Conservation (phyloP, 2,113 vertebrate species). For the rabbit (Oryctolagus cuniculus) region DNA sequence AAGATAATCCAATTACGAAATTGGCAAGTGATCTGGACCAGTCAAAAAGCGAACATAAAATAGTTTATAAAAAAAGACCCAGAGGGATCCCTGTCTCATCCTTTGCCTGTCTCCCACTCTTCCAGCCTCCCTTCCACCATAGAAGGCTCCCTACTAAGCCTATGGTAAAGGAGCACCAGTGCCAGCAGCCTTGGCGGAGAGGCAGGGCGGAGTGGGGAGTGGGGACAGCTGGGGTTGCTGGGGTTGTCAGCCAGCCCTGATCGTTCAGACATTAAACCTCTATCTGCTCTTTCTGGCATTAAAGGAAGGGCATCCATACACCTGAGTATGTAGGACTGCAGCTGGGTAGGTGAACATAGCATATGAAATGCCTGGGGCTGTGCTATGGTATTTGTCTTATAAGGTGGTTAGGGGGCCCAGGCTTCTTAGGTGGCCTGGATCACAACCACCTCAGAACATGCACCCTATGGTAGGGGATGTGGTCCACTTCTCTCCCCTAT, state of each 20-base stretch:
- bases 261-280: constrained; percentile 94
- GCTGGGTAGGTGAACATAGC: constrained; percentile 93
- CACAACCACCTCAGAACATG: constrained; percentile 93
- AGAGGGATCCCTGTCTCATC: neutral
- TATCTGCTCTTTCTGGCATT: constrained; percentile 93
- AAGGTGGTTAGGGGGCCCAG: constrained; percentile 93
- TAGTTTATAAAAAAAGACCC: neutral
- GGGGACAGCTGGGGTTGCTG: constrained; percentile 79
- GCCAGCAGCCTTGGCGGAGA: too few relatives aligned
- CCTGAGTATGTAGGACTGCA: constrained; percentile 91
- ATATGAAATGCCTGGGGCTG: constrained; percentile 92
- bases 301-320: constrained; percentile 93
- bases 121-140: neutral
- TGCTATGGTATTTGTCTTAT: constrained; percentile 91
- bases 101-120: neutral
- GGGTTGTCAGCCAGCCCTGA: constrained; percentile 94
- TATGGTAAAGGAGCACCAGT: neutral
- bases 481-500: constrained; percentile 58
- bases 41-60: neutral
- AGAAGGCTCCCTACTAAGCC: rapidly evolving
- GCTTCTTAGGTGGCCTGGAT: too few relatives aligned
- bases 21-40: neutral
- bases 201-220: neutral
- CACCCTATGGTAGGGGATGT: constrained; percentile 95
- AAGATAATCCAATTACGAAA: neutral